Percentiles rank a stretch among this genome's conserved stretches.
These are phyloP conservation scores for Brachystomella parvula DNA, from an alignment of 1,140 invertebrate species.

Conservation along the genomic window DNA sequence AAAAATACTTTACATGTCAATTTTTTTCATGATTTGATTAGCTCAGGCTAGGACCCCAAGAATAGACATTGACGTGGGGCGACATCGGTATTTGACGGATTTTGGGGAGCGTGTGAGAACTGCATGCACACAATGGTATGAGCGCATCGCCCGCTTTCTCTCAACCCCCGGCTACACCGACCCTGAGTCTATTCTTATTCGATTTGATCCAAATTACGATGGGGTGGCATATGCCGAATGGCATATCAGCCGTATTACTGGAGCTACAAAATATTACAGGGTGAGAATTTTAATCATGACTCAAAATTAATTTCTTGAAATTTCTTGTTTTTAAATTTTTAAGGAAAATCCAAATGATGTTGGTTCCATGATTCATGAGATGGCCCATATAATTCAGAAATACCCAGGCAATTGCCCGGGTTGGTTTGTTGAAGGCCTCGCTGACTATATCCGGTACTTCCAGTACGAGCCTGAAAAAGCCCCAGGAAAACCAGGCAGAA, in stretches of 20 bases:
- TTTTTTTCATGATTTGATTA: not conserved
- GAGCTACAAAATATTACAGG: slow-evolving; percentile 31
- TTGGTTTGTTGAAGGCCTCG: slow-evolving; percentile 31
- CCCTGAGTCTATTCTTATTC: slow-evolving; percentile 22
- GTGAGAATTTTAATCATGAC: not conserved
- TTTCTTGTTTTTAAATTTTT: not conserved
- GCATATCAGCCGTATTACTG: slow-evolving; percentile 18
- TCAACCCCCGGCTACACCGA: slow-evolving; percentile 20
- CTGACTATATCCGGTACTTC: slow-evolving; percentile 34
- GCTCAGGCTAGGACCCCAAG: not conserved
- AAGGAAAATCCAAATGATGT: slow-evolving; percentile 23
- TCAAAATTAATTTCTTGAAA: not conserved
- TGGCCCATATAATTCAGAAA: slow-evolving; percentile 30
- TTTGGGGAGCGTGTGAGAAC: slow-evolving; percentile 24
- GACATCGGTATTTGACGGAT: not conserved
- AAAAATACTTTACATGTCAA: too few relatives aligned
- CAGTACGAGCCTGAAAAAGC: slow-evolving; percentile 29
- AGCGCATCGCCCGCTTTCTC: slow-evolving; percentile 12
- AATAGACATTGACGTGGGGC: slow-evolving; percentile 1
- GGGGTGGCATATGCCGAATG: slow-evolving; percentile 33
- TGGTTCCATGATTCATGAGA: slow-evolving; percentile 35
- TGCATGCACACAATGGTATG: slow-evolving; percentile 24
- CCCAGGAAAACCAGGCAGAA: slow-evolving; percentile 20
- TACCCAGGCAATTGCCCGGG: slow-evolving; percentile 20
- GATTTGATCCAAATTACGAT: slow-evolving; percentile 33